Conservation (phyloP, 2,888 invertebrate genomes). For the Calameuta idolon region DNA sequence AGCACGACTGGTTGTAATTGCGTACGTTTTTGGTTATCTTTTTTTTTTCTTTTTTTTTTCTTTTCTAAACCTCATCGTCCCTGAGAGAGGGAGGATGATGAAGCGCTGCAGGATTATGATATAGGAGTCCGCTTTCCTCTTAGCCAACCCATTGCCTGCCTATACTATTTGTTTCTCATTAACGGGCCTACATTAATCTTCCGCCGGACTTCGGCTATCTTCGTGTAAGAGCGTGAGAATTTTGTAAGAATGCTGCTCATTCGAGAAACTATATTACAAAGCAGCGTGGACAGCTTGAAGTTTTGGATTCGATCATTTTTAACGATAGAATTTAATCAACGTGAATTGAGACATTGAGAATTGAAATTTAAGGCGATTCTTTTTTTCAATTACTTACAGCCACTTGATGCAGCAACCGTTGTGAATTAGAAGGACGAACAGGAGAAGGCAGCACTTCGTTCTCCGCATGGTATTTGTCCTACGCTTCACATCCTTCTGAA, state of each 20-base stretch:
- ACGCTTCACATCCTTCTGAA: conserved; percentile 44
- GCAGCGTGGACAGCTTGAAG: too few species aligned
- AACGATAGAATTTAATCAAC: conserved; percentile 1
- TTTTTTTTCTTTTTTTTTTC: too few species aligned
- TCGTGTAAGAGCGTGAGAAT: conserved; percentile 33
- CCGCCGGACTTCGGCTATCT: conserved; percentile 31
- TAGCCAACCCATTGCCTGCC: conserved; percentile 29
- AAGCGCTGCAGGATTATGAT: conserved; percentile 34
- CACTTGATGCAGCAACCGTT: conserved; percentile 63
- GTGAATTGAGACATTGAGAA: conserved; percentile 12
- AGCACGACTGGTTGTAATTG: too few species aligned
- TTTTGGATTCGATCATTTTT: too few species aligned
- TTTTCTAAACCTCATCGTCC: too few species aligned
- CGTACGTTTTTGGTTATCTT: too few species aligned
- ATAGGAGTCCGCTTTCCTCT: conserved; percentile 29
- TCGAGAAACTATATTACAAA: background rate
- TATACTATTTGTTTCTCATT: conserved; percentile 63
- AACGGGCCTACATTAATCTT: conserved; percentile 62
- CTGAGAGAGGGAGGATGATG: conserved; percentile 8
- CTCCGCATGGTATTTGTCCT: conserved; percentile 46
- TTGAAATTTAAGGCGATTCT: background rate
- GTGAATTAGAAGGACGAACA: conserved; percentile 50
- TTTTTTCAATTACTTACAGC: conserved; percentile 57
- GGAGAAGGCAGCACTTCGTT: conserved; percentile 38
- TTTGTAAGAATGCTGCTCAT: conserved; percentile 28